Conservation (phyloP, 2,797 vertebrate genomes). For the Molossus molossus region DNA sequence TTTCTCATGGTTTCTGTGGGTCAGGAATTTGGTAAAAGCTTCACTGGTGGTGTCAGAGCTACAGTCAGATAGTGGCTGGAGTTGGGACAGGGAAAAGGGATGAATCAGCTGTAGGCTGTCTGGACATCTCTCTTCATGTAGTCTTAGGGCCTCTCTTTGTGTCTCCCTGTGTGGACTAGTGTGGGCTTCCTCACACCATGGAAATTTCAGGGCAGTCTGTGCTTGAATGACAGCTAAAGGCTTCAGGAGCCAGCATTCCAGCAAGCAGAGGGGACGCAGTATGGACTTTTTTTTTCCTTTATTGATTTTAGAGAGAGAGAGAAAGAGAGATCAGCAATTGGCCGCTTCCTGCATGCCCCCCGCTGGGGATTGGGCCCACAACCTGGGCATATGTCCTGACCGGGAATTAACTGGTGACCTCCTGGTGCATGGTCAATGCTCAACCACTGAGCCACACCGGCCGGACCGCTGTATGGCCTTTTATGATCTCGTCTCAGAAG, state of each 20-base stretch:
- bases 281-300: too few relatives aligned
- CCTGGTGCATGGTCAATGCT: too few relatives aligned
- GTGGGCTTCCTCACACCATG: not conserved
- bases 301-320: too few relatives aligned
- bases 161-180: not conserved
- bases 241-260: not conserved
- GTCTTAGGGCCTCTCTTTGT: not conserved
- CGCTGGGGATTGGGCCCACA: too few relatives aligned
- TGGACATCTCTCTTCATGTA: not conserved
- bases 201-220: not conserved
- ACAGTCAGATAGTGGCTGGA: not conserved
- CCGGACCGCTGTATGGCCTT: not conserved
- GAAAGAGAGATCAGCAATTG: too few relatives aligned
- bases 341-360: too few relatives aligned
- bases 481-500: not conserved
- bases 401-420: too few relatives aligned
- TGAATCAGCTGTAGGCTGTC: not conserved
- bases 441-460: too few relatives aligned
- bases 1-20: too few relatives aligned
- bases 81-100: not conserved
- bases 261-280: not conserved
- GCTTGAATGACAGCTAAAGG: not conserved
- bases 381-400: too few relatives aligned
- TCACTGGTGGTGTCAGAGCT: not conserved
- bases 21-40: slow-evolving; percentile 30